phyloP scores from a whole-genome alignment of 1,140 invertebrate genomes.

The Halictus rubicundus region DNA sequence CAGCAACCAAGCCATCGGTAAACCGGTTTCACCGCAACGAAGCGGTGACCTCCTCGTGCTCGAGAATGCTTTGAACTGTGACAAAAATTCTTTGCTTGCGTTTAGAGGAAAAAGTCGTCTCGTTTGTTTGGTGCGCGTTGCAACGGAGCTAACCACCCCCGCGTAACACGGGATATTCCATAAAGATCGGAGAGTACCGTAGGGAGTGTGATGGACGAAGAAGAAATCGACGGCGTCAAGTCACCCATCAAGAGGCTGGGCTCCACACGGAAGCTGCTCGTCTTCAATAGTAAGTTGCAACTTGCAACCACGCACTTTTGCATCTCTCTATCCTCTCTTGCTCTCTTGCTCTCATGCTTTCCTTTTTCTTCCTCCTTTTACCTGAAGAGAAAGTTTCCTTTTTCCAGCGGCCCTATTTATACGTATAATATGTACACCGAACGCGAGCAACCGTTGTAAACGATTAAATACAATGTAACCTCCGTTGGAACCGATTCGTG shows the following conservation, averaged over 20 bases:
- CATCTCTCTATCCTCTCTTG: background rate
- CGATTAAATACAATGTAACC: background rate
- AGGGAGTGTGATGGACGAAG: conserved; percentile 83
- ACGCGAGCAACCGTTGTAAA: background rate
- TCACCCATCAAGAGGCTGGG: conserved; percentile 89
- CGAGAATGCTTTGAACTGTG: conserved; percentile 63
- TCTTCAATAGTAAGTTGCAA: conserved; percentile 87
- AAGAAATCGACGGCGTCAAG: conserved; percentile 84
- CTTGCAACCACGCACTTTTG: conserved; percentile 61
- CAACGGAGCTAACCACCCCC: background rate
- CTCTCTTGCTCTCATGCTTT: background rate
- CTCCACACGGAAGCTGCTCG: conserved; percentile 88
- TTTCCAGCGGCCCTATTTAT: background rate
- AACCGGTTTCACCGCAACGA: conserved; percentile 56
- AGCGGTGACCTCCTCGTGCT: conserved; percentile 38
- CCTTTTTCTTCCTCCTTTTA: background rate
- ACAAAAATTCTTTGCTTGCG: conserved; percentile 53
- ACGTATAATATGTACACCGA: background rate
- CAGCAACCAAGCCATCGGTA: conserved; percentile 27
- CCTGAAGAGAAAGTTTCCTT: conserved; percentile 9
- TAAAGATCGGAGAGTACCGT: conserved; percentile 19
- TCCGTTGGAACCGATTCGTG: background rate
- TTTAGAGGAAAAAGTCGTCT: conserved; percentile 12
- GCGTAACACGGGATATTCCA: conserved; percentile 4
- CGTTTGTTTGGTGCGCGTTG: conserved; percentile 25